A percentile compares a stretch with the other conserved stretches of the same genome.
phyloP scores from a whole-genome alignment of 2,797 vertebrate species.

The Myotis vivesi region DNA sequence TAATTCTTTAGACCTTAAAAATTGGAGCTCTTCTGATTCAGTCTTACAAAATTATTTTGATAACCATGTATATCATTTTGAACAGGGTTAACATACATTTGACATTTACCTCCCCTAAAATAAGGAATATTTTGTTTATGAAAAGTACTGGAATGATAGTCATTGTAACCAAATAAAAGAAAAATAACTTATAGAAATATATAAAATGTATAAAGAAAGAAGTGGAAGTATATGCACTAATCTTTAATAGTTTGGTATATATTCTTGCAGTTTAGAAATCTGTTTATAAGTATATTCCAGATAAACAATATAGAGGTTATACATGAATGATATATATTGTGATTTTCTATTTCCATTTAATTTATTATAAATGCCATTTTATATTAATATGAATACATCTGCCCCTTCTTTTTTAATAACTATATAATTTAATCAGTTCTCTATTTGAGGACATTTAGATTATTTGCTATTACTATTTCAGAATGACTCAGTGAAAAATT shows the following conservation, averaged over 20 bases:
- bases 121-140: conserved; percentile 13
- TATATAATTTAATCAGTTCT: not conserved
- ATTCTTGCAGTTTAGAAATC: conserved; percentile 14
- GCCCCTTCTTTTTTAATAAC: not conserved
- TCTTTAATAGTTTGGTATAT: not conserved
- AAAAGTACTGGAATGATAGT: not conserved
- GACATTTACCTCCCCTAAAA: not conserved
- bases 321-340: not conserved
- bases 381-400: not conserved
- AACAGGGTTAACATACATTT: not conserved
- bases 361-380: not conserved
- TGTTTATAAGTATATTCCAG: not conserved
- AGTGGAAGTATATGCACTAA: not conserved
- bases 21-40: not conserved
- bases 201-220: not conserved
- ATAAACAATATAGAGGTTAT: not conserved
- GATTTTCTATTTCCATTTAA: not conserved
- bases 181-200: not conserved
- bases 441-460: not conserved
- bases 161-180: conserved; percentile 11
- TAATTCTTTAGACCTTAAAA: conserved; percentile 8
- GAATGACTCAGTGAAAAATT: not conserved
- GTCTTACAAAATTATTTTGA: not conserved
- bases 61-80: not conserved
- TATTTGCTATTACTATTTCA: conserved; percentile 28